Evolutionary conservation across 2,113 vertebrate species (phyloP).

Genomic region (Crypturellus undulatus): DNA sequence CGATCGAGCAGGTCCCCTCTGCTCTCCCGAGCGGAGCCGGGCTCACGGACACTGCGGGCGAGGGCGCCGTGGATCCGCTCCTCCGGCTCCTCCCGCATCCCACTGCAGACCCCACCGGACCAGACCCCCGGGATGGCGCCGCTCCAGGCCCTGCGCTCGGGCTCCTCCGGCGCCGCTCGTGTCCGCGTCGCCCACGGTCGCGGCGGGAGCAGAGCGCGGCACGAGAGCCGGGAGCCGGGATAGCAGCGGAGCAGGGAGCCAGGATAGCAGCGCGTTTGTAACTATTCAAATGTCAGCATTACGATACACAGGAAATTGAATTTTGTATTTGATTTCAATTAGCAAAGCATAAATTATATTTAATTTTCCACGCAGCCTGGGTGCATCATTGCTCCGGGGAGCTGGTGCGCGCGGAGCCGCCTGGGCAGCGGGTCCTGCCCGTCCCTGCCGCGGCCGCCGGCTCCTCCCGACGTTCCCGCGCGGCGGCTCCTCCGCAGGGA

Average conservation of each 20-base stretch:
- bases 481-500: background rate
- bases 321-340: constrained; percentile 83
- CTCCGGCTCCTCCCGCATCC: too few relatives aligned
- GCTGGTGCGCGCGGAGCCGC: background rate
- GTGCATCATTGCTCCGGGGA: constrained; percentile 71
- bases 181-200: too few relatives aligned
- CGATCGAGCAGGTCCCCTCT: too few relatives aligned
- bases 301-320: constrained; percentile 70
- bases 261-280: constrained; percentile 45
- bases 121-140: too few relatives aligned
- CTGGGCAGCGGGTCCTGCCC: too few relatives aligned
- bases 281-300: constrained; percentile 61
- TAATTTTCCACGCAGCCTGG: constrained; percentile 68
- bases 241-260: background rate
- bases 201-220: background rate
- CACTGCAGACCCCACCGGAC: too few relatives aligned
- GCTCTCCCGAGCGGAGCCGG: too few relatives aligned
- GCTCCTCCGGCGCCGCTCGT: too few relatives aligned
- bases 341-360: constrained; percentile 79
- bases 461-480: background rate
- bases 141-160: too few relatives aligned
- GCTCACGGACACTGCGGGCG: too few relatives aligned
- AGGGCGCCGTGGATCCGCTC: too few relatives aligned
- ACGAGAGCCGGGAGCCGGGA: too few relatives aligned
- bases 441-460: background rate